Base-by-base conservation (phyloP, 2,797 vertebrate genomes). In the Lycodopsis pacificus region DNA sequence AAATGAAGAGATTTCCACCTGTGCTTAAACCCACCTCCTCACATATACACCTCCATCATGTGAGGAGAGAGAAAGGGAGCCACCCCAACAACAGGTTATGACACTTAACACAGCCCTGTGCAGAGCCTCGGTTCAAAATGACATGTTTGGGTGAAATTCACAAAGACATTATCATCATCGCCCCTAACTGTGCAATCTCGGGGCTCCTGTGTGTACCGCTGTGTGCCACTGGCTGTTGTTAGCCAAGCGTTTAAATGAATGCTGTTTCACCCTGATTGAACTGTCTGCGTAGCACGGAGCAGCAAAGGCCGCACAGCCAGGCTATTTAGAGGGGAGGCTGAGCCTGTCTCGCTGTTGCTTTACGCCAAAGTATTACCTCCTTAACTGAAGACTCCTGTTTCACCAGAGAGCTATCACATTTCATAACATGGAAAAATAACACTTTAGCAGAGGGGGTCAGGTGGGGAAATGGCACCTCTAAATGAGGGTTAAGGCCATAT, bases 401-500 rank as follows among this genome's bases (percentile, higher is more conserved):
- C 91, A 92, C 89, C 88, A 88, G 85, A 90, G 93, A 95, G 93
- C 94, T 93, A 95, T 96, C 95, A 93, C 86, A 75, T 94, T 95
- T 96, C 89, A 73, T 94, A 95, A 96, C 95, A 93, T 89, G 93
- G 93, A 94, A 95, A 95, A 95, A 91, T 84, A 95, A 94, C 93
- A 94, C 93, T 96, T 96, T 95, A 85, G 93, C 93, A 91, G 90
- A n/a, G 88, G 90, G 90, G 91, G 94, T 95, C 85, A 90, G 93
- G 96, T 96, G 96, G 96, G 95, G 95, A 96, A 96, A 93, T 94
- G 94, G 95, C 95, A 96, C 90, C 91, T 87, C 73, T 34, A 89
- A 95, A 96, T 94, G 95, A 96, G 93, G 93, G 95, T 95, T 96
- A 94, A 96, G 95, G 96, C 95, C 95, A 94, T 94, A 91, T 96